Base-by-base conservation (phyloP, 1,140 invertebrate genomes). In the Sitodiplosis mosellana region DNA sequence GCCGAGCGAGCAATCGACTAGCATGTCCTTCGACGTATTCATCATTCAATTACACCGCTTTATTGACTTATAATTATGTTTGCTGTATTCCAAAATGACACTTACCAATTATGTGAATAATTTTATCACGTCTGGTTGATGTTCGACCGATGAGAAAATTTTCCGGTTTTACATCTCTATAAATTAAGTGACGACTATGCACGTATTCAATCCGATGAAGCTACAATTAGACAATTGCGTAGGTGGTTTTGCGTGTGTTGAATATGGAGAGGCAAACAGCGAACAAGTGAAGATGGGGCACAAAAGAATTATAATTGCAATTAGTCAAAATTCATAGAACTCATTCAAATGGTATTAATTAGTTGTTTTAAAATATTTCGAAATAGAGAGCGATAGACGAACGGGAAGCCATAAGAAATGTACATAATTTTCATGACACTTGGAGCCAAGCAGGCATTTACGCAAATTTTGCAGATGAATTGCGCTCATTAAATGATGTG, bases 91-190 rank as follows among this genome's bases (percentile, higher is more conserved):
- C 37, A 18, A 15, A 18, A 5, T 18, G 19, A 21, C 17, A 22
- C 69, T 75, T 59, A 82, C 81, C 81, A 75, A 99, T 97, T 74
- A 99, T 97, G 75, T 99, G 91, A 69, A 99, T 96, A 69, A 93
- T 81, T 79, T 97, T 96, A 74, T 98, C 92, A 69, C 92, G 84
- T 76, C 93, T 94, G 67, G 87, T 94, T 64, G 89, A 90, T 72
- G 81, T 87, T 71, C 94, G 82, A 66, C 95, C 96, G 72, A 99
- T 96, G 63, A 99, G 81, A 77, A 99, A 99, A 74, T 99, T 99
- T 74, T 99, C 95, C 57, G 95, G 95, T 69, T 99, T 99, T 43
- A 99, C 90, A 75, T 99, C 95, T 62, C 95, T 81, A 72, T 99
- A 99, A 70, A 99, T 98, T 65, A 99, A 78, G 77, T 97, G 92